A percentile compares a stretch with the other conserved stretches of the same genome.
phyloP scores from a whole-genome alignment of 2,113 vertebrate species.

The Tenrec ecaudatus region DNA sequence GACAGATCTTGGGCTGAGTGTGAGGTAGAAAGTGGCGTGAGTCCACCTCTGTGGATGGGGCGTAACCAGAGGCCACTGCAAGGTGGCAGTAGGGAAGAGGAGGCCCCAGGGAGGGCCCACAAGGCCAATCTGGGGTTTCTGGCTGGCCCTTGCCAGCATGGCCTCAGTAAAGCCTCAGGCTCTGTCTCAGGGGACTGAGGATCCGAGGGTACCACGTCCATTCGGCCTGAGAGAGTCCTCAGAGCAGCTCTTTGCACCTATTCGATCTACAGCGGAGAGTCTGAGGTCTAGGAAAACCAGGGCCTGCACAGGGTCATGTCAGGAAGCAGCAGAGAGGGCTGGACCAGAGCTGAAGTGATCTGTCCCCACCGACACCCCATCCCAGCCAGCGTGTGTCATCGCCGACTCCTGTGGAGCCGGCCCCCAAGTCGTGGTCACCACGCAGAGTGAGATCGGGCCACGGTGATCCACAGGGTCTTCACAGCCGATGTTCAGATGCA shows the following conservation, averaged over 20 bases:
- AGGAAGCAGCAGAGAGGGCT: neutral
- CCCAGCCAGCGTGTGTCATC: neutral
- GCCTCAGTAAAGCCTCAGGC: neutral
- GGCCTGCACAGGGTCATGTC: neutral
- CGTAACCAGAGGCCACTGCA: conserved; percentile 69
- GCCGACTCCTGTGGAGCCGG: neutral
- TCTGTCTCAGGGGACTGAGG: neutral
- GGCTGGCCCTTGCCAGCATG: fast-evolving
- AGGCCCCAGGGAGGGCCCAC: neutral
- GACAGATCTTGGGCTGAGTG: conserved; percentile 70
- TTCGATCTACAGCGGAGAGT: neutral
- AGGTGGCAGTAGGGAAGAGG: neutral
- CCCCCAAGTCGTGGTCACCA: neutral
- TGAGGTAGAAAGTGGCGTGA: conserved; percentile 69
- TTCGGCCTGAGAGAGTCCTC: neutral
- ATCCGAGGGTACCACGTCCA: neutral
- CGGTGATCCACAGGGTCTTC: neutral
- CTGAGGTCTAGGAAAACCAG: neutral
- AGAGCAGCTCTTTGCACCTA: neutral
- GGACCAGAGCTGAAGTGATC: fast-evolving
- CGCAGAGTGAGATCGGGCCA: fast-evolving
- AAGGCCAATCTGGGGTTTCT: neutral
- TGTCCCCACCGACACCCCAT: neutral
- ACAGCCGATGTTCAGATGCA: neutral
- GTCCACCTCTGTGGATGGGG: conserved; percentile 52